phyloP scores from a whole-genome alignment of 2,888 invertebrate species.

The Pyralis farinalis region DNA sequence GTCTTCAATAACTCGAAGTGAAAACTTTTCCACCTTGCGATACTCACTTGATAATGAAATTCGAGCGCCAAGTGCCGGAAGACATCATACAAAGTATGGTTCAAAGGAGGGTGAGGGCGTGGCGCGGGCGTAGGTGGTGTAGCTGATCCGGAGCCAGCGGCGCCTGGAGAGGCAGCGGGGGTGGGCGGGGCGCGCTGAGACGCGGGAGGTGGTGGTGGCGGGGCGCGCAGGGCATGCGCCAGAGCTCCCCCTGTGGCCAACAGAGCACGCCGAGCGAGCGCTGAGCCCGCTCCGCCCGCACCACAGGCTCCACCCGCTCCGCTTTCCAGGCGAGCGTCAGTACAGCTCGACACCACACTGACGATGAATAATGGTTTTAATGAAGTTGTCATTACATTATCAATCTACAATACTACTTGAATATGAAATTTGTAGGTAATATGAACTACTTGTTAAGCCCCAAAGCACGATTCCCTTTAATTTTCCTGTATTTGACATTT shows the following conservation, averaged over 20 bases:
- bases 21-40: too few relatives aligned
- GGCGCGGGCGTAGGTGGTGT: constrained; percentile 22
- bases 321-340: constrained; percentile 85
- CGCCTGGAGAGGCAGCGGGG: constrained; percentile 12
- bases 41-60: constrained; percentile 64
- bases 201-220: constrained; percentile 16
- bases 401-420: too few relatives aligned
- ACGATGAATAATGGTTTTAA: too few relatives aligned
- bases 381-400: too few relatives aligned
- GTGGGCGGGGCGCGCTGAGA: constrained; percentile 17
- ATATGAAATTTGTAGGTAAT: too few relatives aligned
- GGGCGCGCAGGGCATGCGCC: constrained; percentile 29
- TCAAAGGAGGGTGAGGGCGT: constrained; percentile 53
- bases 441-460: too few relatives aligned
- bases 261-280: constrained; percentile 85
- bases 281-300: constrained; percentile 90
- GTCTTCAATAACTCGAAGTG: too few relatives aligned
- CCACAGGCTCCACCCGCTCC: constrained; percentile 91
- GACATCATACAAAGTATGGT: constrained; percentile 64
- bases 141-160: too few relatives aligned
- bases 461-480: too few relatives aligned
- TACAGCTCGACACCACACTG: constrained; percentile 63
- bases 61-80: constrained; percentile 74
- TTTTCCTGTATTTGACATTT: too few relatives aligned
- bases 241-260: constrained; percentile 84